Evolutionary conservation across 2,888 invertebrate genomes (phyloP).

Genomic region (Tethea ocularis): DNA sequence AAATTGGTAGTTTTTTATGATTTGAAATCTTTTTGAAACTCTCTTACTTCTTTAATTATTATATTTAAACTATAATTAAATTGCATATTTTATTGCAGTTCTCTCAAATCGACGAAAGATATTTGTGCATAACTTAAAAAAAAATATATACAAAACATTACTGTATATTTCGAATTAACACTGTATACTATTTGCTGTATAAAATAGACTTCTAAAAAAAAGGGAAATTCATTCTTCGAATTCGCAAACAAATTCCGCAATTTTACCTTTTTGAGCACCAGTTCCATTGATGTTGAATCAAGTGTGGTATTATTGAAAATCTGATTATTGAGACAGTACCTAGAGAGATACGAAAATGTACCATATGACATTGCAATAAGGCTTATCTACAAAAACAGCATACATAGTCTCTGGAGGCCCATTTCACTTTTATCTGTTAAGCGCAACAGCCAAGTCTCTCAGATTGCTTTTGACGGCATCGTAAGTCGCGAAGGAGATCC

Average conservation of each 20-base stretch:
- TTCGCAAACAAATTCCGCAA: no score
- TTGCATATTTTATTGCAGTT: not conserved
- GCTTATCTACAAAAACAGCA: no score
- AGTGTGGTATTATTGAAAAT: no score
- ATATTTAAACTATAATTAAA: not conserved
- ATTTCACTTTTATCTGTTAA: no score
- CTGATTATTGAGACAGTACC: no score
- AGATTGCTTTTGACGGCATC: constrained; percentile 89
- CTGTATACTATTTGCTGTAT: not conserved
- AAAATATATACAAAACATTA: not conserved
- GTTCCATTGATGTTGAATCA: no score
- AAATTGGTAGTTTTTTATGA: not conserved
- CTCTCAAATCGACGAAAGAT: not conserved
- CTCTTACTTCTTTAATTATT: not conserved
- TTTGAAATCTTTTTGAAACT: not conserved
- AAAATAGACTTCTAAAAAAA: not conserved
- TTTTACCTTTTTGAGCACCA: no score
- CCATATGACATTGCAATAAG: no score
- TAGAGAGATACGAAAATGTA: no score
- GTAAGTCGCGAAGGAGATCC: constrained; percentile 98
- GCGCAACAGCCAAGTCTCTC: constrained; percentile 58
- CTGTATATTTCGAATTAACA: not conserved
- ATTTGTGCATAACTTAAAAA: not conserved
- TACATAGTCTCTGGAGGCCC: not conserved
- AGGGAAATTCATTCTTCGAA: no score